These are phyloP conservation scores for Pachyseris speciosa DNA, from an alignment of 64 coral and sea anemone species.

Conservation along the genomic window DNA sequence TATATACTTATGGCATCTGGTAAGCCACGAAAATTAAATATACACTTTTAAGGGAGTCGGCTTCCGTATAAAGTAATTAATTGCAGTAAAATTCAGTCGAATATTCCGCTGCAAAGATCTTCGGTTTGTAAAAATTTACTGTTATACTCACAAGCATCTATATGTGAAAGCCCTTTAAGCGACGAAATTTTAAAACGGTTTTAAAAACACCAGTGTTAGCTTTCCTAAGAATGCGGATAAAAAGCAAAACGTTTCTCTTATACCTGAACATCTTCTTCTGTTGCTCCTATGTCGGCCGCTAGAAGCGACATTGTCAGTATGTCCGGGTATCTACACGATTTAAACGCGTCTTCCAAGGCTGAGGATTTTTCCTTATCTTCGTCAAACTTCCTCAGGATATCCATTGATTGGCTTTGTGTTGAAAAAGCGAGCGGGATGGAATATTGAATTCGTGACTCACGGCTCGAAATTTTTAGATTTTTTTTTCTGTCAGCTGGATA, in stretches of 20 bases:
- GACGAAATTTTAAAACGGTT: no score
- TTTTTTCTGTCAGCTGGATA: neutral
- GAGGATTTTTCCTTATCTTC: conserved; percentile 31
- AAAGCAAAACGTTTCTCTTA: neutral
- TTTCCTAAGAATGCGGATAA: conserved; percentile 9
- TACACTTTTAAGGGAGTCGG: no score
- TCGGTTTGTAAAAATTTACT: neutral
- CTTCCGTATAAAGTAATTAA: neutral
- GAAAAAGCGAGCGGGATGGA: no score
- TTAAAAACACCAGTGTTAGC: neutral
- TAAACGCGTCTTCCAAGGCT: conserved; percentile 72
- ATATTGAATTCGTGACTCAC: neutral
- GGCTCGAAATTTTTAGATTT: neutral
- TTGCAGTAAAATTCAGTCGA: neutral
- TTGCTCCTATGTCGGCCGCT: conserved; percentile 73
- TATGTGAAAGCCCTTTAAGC: no score
- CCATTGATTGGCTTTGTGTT: neutral
- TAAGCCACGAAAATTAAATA: neutral
- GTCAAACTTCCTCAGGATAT: conserved; percentile 12
- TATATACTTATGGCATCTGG: neutral
- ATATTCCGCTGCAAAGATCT: neutral
- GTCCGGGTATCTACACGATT: conserved; percentile 71
- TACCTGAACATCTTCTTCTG: conserved; percentile 77
- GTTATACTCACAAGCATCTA: neutral
- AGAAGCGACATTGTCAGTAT: conserved; percentile 57